Conservation (phyloP, 2,797 vertebrate genomes). For the Crocodylus rhombifer region DNA sequence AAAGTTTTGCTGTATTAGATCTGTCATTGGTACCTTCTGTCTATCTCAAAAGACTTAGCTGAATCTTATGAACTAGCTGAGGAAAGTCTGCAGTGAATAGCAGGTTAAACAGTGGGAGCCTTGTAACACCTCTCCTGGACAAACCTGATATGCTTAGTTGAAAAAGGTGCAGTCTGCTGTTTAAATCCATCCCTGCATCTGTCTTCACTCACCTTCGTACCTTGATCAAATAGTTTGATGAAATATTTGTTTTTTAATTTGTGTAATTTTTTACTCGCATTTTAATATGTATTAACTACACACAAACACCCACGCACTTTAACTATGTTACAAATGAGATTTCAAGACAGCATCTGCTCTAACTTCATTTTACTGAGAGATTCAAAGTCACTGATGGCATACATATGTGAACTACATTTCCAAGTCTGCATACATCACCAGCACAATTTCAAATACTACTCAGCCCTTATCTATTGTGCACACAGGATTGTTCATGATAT, state of each 20-base stretch:
- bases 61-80: neutral
- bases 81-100: neutral
- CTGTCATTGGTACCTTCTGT: no score
- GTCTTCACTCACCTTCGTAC: constrained; percentile 70
- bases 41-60: no score
- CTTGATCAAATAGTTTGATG: constrained; percentile 68
- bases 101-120: constrained; percentile 38
- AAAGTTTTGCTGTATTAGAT: no score
- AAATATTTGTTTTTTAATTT: constrained; percentile 72
- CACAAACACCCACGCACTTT: constrained; percentile 69
- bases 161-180: constrained; percentile 27
- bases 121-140: constrained; percentile 12
- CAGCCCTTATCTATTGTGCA: neutral
- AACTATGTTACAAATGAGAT: constrained; percentile 68
- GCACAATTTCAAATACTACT: constrained; percentile 18
- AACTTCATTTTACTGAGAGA: constrained; percentile 60
- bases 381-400: constrained; percentile 61
- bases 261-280: constrained; percentile 70
- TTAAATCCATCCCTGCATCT: constrained; percentile 58
- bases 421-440: constrained; percentile 27
- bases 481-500: neutral
- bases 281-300: constrained; percentile 77
- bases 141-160: constrained; percentile 63
- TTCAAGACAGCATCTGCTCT: constrained; percentile 73
- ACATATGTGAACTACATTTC: constrained; percentile 59